Evolutionary conservation across 2,797 vertebrate genomes (phyloP).

Genomic region (Argentina silus): DNA sequence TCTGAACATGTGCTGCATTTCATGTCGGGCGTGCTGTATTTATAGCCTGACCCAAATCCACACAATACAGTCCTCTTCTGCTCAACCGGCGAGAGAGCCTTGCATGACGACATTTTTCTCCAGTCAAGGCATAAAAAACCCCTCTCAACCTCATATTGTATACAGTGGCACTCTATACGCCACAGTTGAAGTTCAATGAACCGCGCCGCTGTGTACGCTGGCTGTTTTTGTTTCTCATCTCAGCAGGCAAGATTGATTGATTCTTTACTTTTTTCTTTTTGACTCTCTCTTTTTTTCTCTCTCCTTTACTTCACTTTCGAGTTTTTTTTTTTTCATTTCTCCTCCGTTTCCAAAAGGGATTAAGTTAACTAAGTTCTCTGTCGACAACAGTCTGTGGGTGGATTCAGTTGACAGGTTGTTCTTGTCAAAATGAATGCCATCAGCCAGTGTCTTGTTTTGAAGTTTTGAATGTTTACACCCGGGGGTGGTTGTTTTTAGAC

Average conservation of each 20-base stretch:
- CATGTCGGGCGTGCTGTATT: conserved; percentile 27
- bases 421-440: background rate
- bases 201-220: conserved; percentile 22
- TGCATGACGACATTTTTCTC: background rate
- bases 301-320: background rate
- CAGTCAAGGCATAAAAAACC: background rate
- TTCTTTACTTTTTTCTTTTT: too few species aligned
- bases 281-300: background rate
- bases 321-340: background rate
- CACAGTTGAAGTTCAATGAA: conserved; percentile 48
- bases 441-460: background rate
- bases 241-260: too few species aligned
- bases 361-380: background rate
- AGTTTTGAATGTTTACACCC: conserved; percentile 8
- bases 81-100: background rate
- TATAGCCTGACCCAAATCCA: conserved; percentile 30
- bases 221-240: conserved; percentile 9
- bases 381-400: background rate
- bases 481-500: background rate
- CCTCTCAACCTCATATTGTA: background rate
- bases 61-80: background rate
- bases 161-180: conserved; percentile 32
- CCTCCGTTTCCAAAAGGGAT: background rate
- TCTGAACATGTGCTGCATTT: conserved; percentile 6
- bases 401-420: background rate